Base-by-base conservation (phyloP, 2,113 vertebrate species). In the Myrmophylax atrothorax region DNA sequence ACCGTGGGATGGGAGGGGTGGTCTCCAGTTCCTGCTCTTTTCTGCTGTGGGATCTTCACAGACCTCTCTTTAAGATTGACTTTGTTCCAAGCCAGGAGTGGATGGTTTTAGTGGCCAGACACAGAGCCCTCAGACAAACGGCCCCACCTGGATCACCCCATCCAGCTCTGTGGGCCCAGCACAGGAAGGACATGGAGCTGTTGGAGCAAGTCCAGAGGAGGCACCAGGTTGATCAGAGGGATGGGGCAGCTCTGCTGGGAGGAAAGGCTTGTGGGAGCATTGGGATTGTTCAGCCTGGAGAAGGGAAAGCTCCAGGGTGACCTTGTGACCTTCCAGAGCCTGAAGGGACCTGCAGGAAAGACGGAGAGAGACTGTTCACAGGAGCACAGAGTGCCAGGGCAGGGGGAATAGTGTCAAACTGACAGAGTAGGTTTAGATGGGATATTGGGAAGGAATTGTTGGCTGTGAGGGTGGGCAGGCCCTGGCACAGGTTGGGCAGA, bases 361-460 rank as follows among this genome's bases (percentile, higher is more conserved):
- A 53, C 55, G 29, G 47, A 35, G 46, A 29, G 60, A 25, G 23
- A n/a, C 13, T 24, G 9, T 47, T 75, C 40, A 25, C 6, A 47
- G 29, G 38, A 29, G 38, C 11, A 9, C 68, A n/a, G n/a, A 83
- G 9, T 6, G 62, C 3, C 40, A 83, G 47, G 16, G 47, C 63
- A 31, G 1, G 31, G 47, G 9, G 40, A 69, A 42, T 69, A 40
- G n/a, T 5, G 68, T n/a, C 47, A 18, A 12, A 35, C 0, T 69
- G 47, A 12, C 35, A 49, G 18, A 42, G 47, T 20, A 82, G 40
- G 24, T 9, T 0, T 9, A 0, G 55, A 13, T 15, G 47, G 40
- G 25, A 69, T 25, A 18, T 31, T 47, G 55, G 47, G 70, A 0
- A 42, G 29, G 14, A 53, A 75, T 60, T n/a, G 3, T n/a, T 60